Conservation (phyloP, 2,888 invertebrate genomes). For the Polyommatus iphigenia region DNA sequence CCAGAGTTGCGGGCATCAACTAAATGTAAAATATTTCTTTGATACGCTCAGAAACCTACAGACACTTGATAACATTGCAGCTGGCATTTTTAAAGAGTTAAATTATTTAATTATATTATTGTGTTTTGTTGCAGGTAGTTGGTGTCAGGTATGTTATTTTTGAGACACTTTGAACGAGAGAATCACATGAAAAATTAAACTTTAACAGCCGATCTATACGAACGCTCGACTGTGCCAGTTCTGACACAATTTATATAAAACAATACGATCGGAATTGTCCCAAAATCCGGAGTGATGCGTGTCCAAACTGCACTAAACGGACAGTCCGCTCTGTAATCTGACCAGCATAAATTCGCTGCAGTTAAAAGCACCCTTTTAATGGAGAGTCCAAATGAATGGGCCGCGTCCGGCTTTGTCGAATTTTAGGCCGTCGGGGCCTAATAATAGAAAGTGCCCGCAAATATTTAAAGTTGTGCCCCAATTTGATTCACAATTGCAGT, state of each 20-base stretch:
- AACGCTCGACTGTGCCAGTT: not conserved
- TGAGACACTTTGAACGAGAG: no score
- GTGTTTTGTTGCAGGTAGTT: no score
- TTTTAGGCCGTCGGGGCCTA: slow-evolving; percentile 39
- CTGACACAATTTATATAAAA: slow-evolving; percentile 5
- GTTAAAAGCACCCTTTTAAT: slow-evolving; percentile 77
- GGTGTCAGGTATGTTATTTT: no score
- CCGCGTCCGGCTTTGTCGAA: slow-evolving; percentile 39
- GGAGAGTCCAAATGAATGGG: slow-evolving; percentile 73
- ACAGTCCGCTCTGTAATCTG: slow-evolving; percentile 74
- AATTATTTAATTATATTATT: no score
- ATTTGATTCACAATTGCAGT: slow-evolving; percentile 35
- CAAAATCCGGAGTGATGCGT: slow-evolving; percentile 34
- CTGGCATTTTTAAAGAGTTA: no score
- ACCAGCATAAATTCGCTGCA: slow-evolving; percentile 75
- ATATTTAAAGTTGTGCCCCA: slow-evolving; percentile 41
- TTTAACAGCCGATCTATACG: not conserved
- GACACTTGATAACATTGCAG: no score
- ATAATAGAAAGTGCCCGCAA: slow-evolving; percentile 40
- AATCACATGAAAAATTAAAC: not conserved
- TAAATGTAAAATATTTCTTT: no score
- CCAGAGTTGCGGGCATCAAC: no score
- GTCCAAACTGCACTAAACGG: slow-evolving; percentile 45
- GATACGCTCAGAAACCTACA: no score
- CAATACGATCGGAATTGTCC: not conserved